Conservation (phyloP, 2,113 vertebrate genomes). For the Ceratotherium simum region DNA sequence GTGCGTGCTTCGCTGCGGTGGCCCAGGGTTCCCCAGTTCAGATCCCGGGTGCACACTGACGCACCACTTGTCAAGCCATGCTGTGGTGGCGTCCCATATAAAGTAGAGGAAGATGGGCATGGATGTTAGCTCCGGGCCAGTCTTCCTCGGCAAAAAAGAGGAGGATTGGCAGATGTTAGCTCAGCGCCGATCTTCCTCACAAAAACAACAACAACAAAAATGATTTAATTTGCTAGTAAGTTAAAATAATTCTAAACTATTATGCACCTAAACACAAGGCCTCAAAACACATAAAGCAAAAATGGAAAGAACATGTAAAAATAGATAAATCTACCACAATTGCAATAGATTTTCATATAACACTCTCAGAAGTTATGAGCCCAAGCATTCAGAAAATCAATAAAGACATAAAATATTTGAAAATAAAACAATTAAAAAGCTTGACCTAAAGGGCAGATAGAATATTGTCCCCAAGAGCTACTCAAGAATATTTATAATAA, state of each 20-base stretch:
- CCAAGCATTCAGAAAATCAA: background rate
- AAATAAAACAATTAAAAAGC: background rate
- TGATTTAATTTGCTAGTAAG: background rate
- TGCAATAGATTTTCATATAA: background rate
- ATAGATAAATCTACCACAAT: background rate
- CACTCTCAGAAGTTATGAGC: background rate
- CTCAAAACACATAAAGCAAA: background rate
- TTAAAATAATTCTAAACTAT: conserved; percentile 6
- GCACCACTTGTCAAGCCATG: too few species aligned
- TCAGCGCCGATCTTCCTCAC: too few species aligned
- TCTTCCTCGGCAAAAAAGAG: too few species aligned
- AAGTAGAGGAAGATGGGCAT: too few species aligned
- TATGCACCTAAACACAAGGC: background rate
- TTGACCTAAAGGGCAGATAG: background rate
- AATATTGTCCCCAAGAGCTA: background rate
- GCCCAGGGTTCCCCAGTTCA: too few species aligned
- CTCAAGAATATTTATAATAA: background rate
- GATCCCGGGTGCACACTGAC: too few species aligned
- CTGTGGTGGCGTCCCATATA: too few species aligned
- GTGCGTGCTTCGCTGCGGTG: too few species aligned
- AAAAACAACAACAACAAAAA: background rate
- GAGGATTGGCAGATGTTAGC: too few species aligned
- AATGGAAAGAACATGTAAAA: background rate
- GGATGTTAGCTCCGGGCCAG: too few species aligned
- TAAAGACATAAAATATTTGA: background rate